phyloP scores from a whole-genome alignment of 2,888 invertebrate species.

The Elegia similella region DNA sequence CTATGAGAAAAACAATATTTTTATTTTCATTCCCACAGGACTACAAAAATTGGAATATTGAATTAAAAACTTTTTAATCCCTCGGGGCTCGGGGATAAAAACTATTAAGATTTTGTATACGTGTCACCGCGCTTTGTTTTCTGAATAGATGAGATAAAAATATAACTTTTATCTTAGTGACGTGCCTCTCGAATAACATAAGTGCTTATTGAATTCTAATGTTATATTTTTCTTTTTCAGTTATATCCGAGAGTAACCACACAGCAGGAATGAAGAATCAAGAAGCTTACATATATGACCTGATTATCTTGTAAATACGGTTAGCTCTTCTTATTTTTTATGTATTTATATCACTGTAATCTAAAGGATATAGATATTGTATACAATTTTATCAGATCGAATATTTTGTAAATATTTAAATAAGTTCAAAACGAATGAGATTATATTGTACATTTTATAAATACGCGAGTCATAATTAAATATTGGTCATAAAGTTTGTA shows the following conservation, averaged over 20 bases:
- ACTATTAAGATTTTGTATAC: no score
- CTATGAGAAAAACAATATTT: no score
- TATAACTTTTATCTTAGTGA: no score
- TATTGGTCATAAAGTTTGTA: constrained; percentile 75
- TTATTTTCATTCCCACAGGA: no score
- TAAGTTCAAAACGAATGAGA: constrained; percentile 78
- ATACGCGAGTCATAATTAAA: constrained; percentile 72
- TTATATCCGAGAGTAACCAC: constrained; percentile 84
- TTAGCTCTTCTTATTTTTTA: constrained; percentile 74
- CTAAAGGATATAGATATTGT: constrained; percentile 65
- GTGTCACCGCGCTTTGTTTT: no score
- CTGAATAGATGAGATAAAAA: no score
- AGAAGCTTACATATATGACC: constrained; percentile 53
- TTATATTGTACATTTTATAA: constrained; percentile 82
- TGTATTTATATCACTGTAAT: constrained; percentile 78
- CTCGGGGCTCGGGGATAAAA: no score
- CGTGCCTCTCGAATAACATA: neutral
- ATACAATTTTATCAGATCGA: constrained; percentile 79
- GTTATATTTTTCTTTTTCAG: constrained; percentile 60
- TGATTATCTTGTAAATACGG: constrained; percentile 73
- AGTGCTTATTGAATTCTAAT: constrained; percentile 10
- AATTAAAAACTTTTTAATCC: no score
- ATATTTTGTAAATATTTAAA: constrained; percentile 81
- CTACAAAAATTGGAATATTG: no score
- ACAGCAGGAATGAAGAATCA: constrained; percentile 69